Percentiles rank a stretch among this genome's conserved stretches.
These are phyloP conservation scores for Cabera pusaria DNA, from an alignment of 2,888 invertebrate genomes.

Conservation along the genomic window DNA sequence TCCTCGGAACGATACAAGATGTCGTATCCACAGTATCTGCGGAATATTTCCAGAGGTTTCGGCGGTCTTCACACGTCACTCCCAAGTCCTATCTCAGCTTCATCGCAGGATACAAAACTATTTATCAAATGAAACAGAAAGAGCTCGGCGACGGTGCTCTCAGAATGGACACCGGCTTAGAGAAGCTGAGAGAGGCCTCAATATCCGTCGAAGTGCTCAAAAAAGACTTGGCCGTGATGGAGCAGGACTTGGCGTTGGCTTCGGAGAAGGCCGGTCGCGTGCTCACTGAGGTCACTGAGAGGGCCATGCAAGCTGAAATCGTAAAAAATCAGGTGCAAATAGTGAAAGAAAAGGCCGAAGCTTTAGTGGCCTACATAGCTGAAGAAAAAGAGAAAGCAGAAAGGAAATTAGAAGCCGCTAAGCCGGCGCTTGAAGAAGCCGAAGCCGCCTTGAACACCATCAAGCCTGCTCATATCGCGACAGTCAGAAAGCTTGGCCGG, in stretches of 20 bases:
- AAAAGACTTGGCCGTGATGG: constrained; percentile 96
- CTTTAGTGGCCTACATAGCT: constrained; percentile 92
- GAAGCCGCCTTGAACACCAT: constrained; percentile 97
- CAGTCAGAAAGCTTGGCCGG: constrained; percentile 96
- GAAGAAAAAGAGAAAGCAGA: constrained; percentile 96
- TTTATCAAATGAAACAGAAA: constrained; percentile 94
- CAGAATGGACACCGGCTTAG: constrained; percentile 97
- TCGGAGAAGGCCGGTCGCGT: constrained; percentile 96
- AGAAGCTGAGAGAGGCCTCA: constrained; percentile 97
- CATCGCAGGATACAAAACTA: constrained; percentile 96
- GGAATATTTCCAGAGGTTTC: constrained; percentile 95
- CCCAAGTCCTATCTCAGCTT: constrained; percentile 98
- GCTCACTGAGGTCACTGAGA: constrained; percentile 94
- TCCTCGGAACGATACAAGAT: constrained; percentile 97
- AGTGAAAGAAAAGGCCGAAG: constrained; percentile 97
- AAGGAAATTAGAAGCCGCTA: constrained; percentile 96
- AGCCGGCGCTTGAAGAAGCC: constrained; percentile 97
- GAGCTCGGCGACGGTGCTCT: constrained; percentile 95
- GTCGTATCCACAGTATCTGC: constrained; percentile 92
- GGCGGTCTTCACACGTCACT: constrained; percentile 97
- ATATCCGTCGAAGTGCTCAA: constrained; percentile 96
- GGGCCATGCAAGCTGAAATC: constrained; percentile 97
- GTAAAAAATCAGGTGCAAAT: constrained; percentile 98
- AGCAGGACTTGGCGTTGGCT: constrained; percentile 95
- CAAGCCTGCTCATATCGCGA: constrained; percentile 97